Evolutionary conservation across 1,140 invertebrate species (phyloP).

Genomic region (Hycleus cichorii): DNA sequence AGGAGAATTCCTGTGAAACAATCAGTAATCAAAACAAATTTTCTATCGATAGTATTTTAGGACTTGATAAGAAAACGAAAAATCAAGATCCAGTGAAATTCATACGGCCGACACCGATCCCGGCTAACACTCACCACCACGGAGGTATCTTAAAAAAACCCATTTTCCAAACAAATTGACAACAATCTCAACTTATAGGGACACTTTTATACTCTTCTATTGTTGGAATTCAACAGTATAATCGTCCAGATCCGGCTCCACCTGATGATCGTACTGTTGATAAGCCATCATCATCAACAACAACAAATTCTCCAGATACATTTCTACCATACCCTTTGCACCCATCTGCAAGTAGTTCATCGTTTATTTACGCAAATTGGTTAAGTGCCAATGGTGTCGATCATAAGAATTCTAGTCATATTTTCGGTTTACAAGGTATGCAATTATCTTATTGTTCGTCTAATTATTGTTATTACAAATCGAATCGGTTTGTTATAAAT

Average conservation of each 20-base stretch:
- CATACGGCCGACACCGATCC: conserved; percentile 29
- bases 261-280: conserved; percentile 22
- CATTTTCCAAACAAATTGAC: not conserved
- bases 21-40: conserved; percentile 32
- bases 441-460: not conserved
- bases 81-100: conserved; percentile 20
- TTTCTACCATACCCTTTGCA: conserved; percentile 27
- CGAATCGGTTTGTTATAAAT: conserved; percentile 1
- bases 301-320: conserved; percentile 4
- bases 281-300: conserved; percentile 20
- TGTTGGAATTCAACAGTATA: conserved; percentile 26
- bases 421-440: conserved; percentile 36
- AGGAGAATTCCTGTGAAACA: conserved; percentile 13
- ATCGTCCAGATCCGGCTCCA: conserved; percentile 21
- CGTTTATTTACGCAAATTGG: conserved; percentile 33
- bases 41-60: conserved; percentile 38
- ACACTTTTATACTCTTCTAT: conserved; percentile 28
- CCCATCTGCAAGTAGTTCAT: conserved; percentile 18
- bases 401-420: conserved; percentile 30
- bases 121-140: conserved; percentile 5
- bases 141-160: not conserved
- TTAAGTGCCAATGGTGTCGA: conserved; percentile 16
- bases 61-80: conserved; percentile 19
- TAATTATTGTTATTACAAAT: too few species aligned
- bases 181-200: conserved; percentile 12